These are phyloP conservation scores for Caenorhabditis sp. DNA, from an alignment of 2,888 invertebrate genomes.

Conservation along the genomic window DNA sequence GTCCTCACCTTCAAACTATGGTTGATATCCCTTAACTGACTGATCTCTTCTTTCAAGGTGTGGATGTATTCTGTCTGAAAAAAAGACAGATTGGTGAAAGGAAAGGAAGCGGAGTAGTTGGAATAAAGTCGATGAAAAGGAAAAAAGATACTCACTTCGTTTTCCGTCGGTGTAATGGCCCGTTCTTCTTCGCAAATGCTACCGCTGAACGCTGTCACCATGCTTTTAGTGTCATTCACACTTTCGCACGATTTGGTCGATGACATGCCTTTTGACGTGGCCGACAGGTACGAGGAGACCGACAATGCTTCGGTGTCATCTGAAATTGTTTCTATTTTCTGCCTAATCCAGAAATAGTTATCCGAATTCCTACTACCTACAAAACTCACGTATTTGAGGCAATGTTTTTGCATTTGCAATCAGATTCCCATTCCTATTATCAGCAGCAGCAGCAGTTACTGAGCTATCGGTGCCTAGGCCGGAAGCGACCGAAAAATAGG, in stretches of 20 bases:
- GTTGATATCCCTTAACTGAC: conserved; percentile 69
- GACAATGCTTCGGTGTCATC: conserved; percentile 70
- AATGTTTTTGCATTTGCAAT: not conserved
- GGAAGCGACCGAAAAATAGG: conserved; percentile 55
- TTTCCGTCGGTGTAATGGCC: conserved; percentile 75
- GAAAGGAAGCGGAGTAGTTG: conserved; percentile 81
- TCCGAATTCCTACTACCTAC: too few relatives aligned
- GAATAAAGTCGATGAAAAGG: conserved; percentile 14
- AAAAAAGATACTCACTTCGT: conserved; percentile 56
- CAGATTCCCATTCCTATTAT: conserved; percentile 22
- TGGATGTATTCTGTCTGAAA: conserved; percentile 54
- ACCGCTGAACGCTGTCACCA: conserved; percentile 68
- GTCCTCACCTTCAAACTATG: conserved; percentile 65
- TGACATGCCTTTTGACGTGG: conserved; percentile 75
- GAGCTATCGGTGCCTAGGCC: conserved; percentile 20
- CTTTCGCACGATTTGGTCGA: conserved; percentile 76
- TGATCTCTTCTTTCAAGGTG: conserved; percentile 84
- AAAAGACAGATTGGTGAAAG: not conserved
- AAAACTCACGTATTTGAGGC: not conserved
- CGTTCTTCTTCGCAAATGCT: conserved; percentile 71
- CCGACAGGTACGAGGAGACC: conserved; percentile 75
- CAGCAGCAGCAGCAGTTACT: too few relatives aligned
- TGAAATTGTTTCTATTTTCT: too few relatives aligned
- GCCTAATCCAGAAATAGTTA: too few relatives aligned
- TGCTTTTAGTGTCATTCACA: conserved; percentile 65